A percentile compares a stretch with the other conserved stretches of the same genome.
These are phyloP conservation scores for Aleadryas rufinucha DNA, from an alignment of 2,113 vertebrate genomes.

Conservation along the genomic window DNA sequence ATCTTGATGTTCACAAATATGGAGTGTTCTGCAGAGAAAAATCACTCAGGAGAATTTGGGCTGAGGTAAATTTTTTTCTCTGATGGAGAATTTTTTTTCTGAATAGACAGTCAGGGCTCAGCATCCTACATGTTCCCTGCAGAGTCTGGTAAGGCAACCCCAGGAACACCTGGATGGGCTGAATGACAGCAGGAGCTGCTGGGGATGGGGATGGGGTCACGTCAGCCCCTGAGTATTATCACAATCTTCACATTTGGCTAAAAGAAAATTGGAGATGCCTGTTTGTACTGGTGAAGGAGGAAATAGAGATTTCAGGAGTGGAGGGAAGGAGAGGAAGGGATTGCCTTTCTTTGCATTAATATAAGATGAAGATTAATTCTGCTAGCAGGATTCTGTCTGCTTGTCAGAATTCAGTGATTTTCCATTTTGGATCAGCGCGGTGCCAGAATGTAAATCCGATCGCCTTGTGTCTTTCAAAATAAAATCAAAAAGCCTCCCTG, in stretches of 20 bases:
- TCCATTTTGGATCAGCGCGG: slow-evolving; percentile 19
- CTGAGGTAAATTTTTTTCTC: neutral
- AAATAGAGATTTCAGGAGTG: neutral
- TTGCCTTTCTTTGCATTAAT: slow-evolving; percentile 37
- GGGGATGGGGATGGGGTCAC: neutral
- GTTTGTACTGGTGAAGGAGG: neutral
- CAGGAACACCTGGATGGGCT: neutral
- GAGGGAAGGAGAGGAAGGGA: neutral
- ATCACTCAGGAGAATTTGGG: neutral
- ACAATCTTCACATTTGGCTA: neutral
- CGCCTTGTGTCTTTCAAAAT: slow-evolving; percentile 62
- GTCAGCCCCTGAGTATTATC: neutral
- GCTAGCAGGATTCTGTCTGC: neutral
- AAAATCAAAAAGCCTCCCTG: slow-evolving; percentile 51
- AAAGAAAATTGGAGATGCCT: neutral
- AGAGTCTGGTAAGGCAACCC: neutral
- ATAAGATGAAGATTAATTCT: slow-evolving; percentile 47
- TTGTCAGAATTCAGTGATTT: slow-evolving; percentile 34
- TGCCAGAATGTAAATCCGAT: slow-evolving; percentile 68
- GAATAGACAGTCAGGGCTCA: neutral
- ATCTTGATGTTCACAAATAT: neutral
- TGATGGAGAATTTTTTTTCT: neutral
- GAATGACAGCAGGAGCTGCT: neutral
- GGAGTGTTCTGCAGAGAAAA: neutral
- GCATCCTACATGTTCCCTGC: neutral